A percentile compares a stretch with the other conserved stretches of the same genome.
Conservation (phyloP, 2,888 invertebrate genomes). For the Eubasilissa splendida region DNA sequence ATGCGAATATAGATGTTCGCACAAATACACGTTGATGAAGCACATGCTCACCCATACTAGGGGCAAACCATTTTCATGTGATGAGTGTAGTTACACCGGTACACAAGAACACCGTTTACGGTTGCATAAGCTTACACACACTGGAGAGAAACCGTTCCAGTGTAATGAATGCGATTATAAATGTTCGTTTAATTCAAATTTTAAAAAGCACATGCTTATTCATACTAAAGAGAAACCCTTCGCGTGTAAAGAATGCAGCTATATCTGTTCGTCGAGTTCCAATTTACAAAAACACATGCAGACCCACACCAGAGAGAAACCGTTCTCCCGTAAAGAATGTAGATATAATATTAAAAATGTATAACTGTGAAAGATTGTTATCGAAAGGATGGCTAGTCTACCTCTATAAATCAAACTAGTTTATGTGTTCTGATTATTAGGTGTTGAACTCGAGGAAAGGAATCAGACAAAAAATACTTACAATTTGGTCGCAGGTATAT, state of each 20-base stretch:
- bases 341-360: too few relatives aligned
- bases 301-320: not conserved
- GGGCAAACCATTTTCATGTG: not conserved
- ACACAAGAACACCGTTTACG: not conserved
- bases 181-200: not conserved
- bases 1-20: not conserved
- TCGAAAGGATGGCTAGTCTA: too few relatives aligned
- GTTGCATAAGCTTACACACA: not conserved
- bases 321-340: too few relatives aligned
- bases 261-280: not conserved
- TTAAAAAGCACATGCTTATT: not conserved
- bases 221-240: not conserved
- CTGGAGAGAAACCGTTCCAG: not conserved
- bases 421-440: too few relatives aligned
- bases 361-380: too few relatives aligned
- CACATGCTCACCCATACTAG: not conserved
- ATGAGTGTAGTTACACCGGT: not conserved
- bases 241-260: not conserved
- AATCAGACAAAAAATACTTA: too few relatives aligned
- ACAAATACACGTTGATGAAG: not conserved
- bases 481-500: too few relatives aligned
- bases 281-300: conserved; percentile 4
- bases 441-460: too few relatives aligned
- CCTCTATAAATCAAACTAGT: too few relatives aligned
- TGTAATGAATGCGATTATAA: not conserved